Evolutionary conservation across 2,888 invertebrate species (phyloP).

Genomic region (Leptogaster cylindrica): DNA sequence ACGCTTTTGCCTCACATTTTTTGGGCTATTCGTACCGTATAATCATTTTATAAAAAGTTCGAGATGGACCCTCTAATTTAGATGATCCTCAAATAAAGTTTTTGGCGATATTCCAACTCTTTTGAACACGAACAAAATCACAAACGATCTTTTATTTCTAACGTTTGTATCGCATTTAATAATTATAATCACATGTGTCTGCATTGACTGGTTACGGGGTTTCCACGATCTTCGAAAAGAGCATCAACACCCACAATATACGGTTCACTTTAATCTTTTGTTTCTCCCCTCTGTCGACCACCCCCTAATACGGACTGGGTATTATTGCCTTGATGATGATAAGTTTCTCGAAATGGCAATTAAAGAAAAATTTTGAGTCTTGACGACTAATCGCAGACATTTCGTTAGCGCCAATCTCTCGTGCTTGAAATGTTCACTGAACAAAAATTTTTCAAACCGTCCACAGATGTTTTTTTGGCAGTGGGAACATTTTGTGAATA

Average conservation of each 20-base stretch:
- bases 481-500: no score
- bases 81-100: constrained; percentile 42
- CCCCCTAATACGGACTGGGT: no score
- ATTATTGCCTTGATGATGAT: constrained; percentile 20
- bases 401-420: no score
- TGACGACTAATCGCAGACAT: no score
- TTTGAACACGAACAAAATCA: constrained; percentile 9
- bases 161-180: constrained; percentile 42
- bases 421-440: no score
- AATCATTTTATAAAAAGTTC: constrained; percentile 45
- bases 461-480: no score
- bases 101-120: constrained; percentile 24
- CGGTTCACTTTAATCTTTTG: constrained; percentile 23
- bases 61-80: constrained; percentile 46
- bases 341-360: constrained; percentile 28
- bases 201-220: constrained; percentile 43
- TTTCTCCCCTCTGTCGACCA: no score
- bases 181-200: constrained; percentile 47
- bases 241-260: constrained; percentile 34
- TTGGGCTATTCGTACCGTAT: constrained; percentile 41
- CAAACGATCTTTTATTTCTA: constrained; percentile 36
- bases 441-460: no score
- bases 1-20: constrained; percentile 1
- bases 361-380: constrained; percentile 25
- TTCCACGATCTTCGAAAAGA: constrained; percentile 32